These are phyloP conservation scores for Meteorus cinctellus DNA, from an alignment of 2,888 invertebrate genomes.

Conservation along the genomic window DNA sequence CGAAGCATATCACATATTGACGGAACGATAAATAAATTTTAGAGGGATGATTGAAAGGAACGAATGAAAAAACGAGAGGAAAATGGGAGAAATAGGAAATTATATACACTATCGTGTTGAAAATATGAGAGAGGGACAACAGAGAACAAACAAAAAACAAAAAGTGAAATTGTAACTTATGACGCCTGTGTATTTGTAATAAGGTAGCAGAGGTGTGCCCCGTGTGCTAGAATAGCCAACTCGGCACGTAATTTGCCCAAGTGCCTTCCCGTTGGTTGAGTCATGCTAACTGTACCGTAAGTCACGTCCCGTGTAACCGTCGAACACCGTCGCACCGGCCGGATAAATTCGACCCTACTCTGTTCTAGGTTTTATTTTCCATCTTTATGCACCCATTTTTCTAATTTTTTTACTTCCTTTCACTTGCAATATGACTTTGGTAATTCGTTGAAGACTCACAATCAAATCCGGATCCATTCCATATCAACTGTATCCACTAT, in stretches of 20 bases:
- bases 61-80: conserved; percentile 35
- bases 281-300: conserved; percentile 65
- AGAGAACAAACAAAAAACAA: conserved; percentile 35
- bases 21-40: conserved; percentile 32
- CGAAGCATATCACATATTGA: conserved; percentile 44
- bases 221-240: conserved; percentile 68
- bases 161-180: conserved; percentile 41
- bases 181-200: conserved; percentile 42
- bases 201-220: conserved; percentile 57
- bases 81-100: conserved; percentile 20
- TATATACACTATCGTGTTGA: conserved; percentile 7
- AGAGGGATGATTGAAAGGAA: conserved; percentile 9
- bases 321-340: conserved; percentile 43
- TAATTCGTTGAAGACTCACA: not conserved
- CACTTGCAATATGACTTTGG: not conserved
- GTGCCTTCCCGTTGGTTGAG: conserved; percentile 72
- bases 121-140: conserved; percentile 17
- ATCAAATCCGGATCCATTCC: not conserved
- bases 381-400: not conserved
- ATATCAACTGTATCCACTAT: not conserved
- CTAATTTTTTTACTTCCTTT: not conserved
- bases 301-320: conserved; percentile 52
- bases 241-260: conserved; percentile 72
- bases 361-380: conserved; percentile 20
- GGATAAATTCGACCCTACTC: conserved; percentile 42